Percentiles rank a stretch among this genome's conserved stretches.
phyloP scores from a whole-genome alignment of 2,113 vertebrate genomes.

The Alouatta palliata region DNA sequence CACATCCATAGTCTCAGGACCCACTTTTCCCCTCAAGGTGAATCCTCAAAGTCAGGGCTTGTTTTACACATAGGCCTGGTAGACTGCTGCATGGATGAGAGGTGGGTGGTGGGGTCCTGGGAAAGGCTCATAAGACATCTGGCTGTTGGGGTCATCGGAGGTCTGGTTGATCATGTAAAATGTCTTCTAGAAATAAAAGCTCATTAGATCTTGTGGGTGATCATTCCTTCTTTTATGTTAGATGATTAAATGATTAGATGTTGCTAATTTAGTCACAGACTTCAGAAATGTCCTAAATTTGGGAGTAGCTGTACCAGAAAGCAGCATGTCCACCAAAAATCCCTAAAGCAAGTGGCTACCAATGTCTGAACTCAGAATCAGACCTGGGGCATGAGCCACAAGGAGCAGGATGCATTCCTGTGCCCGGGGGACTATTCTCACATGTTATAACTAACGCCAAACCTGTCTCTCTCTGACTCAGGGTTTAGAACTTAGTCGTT shows the following conservation, averaged over 20 bases:
- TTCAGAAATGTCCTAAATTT: not conserved
- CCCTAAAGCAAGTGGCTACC: not conserved
- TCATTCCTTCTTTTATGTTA: not conserved
- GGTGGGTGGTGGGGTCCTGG: rapidly evolving
- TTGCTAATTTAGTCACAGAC: not conserved
- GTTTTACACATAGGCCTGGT: not conserved
- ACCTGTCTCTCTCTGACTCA: not conserved
- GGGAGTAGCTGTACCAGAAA: not conserved
- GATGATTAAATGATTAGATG: not conserved
- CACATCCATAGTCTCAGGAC: not conserved
- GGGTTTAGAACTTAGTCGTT: not conserved
- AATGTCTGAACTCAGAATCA: not conserved
- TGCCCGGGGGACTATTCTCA: not conserved
- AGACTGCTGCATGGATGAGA: not conserved
- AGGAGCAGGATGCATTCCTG: rapidly evolving
- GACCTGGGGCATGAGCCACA: not conserved
- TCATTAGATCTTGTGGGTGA: not conserved
- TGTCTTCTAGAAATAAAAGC: not conserved
- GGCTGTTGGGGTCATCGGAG: not conserved
- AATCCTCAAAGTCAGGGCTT: not conserved
- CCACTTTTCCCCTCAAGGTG: not conserved
- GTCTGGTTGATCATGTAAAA: not conserved
- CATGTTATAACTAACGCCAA: no score
- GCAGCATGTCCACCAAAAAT: not conserved
- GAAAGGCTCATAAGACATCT: not conserved